Evolutionary conservation across 2,888 invertebrate species (phyloP), one percentile per base, ranked within the genome.

Genomic region (Sminthurides aquaticus): DNA sequence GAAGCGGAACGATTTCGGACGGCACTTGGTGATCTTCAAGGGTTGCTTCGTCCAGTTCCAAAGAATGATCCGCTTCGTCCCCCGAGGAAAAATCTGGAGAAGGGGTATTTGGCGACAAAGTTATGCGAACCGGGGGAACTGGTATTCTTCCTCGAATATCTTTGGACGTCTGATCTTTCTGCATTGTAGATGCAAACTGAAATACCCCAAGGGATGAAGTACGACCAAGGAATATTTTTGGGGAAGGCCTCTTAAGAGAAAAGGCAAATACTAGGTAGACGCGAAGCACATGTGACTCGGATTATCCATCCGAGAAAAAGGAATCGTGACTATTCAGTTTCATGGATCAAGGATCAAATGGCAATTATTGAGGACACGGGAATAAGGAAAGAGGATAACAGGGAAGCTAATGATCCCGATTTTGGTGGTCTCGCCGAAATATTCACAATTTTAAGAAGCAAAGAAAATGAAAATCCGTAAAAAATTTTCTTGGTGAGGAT

Each of bases 91-190:
- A 3, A 28, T 59, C 59, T 11, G 59, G 64, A 52, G 58, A 58
- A 5, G 71, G 67, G 5, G 67, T 67, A 43, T 72, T 71, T 2
- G 72, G 70, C 2, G 72, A 72, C 18, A 72, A 70, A 2, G 71
- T 72, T 20, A 72, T 72, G 64, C 69, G 71, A 25, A 72, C 68
- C 0, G 67, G 64, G 20, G 52, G 52, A 8, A 22, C 5, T 8
- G 52, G 52, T 11, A 43, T 8, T 43, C 43, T 18, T 18, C 11
- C 43, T n/a, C n/a, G n/a, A n/a, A n/a, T n/a, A n/a, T n/a, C n/a
- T n/a, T n/a, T n/a, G n/a, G n/a, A n/a, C n/a, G n/a, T n/a, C n/a
- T n/a, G n/a, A n/a, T n/a, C n/a, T n/a, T n/a, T n/a, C n/a, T n/a
- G n/a, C n/a, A n/a, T n/a, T n/a, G n/a, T n/a, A n/a, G n/a, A n/a